Percentiles rank a stretch among this genome's conserved stretches.
phyloP scores from a whole-genome alignment of 1,140 invertebrate species.

The Anadara kagoshimensis region DNA sequence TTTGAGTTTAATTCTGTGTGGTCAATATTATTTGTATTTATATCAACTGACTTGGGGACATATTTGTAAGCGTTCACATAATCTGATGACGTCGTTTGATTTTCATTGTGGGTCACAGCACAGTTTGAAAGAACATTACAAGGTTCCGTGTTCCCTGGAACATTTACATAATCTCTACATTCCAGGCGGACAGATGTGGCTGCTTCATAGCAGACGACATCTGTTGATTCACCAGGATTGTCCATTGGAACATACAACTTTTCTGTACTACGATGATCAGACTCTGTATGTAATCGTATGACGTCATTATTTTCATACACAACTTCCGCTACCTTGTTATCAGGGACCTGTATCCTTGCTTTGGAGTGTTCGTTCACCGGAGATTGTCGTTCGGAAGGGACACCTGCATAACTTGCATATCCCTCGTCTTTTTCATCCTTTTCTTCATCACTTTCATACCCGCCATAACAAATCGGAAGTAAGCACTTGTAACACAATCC shows the following conservation, averaged over 20 bases:
- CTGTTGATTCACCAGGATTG: too few relatives aligned
- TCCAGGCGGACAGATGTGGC: too few relatives aligned
- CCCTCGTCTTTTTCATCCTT: conserved; percentile 40
- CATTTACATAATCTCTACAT: too few relatives aligned
- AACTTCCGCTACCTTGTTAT: not conserved
- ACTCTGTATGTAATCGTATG: not conserved
- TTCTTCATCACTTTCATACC: conserved; percentile 35
- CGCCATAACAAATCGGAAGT: conserved; percentile 1
- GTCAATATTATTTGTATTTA: not conserved
- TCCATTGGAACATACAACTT: not conserved
- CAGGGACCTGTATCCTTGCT: not conserved
- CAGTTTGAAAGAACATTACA: too few relatives aligned
- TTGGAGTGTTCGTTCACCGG: not conserved
- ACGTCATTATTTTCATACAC: conserved; percentile 7
- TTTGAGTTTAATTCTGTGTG: not conserved
- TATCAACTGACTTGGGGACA: not conserved
- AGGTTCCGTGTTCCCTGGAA: too few relatives aligned
- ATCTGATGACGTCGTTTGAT: too few relatives aligned
- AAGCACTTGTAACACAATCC: conserved; percentile 33
- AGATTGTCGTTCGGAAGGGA: conserved; percentile 9
- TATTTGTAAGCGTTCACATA: too few relatives aligned
- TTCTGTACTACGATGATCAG: not conserved
- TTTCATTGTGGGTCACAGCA: too few relatives aligned
- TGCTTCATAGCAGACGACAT: too few relatives aligned
- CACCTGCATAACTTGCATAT: conserved; percentile 31